Base-by-base conservation (phyloP, 2,888 invertebrate species). In the Brachycybe producta region DNA sequence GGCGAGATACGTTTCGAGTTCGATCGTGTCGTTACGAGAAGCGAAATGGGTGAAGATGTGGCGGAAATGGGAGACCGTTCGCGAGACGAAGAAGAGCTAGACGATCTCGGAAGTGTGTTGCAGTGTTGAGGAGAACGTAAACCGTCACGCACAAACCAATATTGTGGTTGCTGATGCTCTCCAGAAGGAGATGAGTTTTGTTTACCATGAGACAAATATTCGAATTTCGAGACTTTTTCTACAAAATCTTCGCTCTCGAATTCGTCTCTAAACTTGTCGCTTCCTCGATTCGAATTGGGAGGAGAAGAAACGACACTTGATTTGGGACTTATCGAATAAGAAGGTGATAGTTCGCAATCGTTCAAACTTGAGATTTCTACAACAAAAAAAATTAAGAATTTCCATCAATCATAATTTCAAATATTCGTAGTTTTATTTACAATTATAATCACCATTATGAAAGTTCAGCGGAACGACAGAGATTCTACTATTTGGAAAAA, bases 381-480 rank as follows among this genome's bases (percentile, higher is more conserved):
- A 41, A 19, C 5, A 41, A 8, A 38, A 38, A 7, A 38, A 38
- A 15, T 38, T 38, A 38, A 15, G 15, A 38, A 38, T 13, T 38
- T 8, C 11, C 32, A 13, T 38, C 7, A 8, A 13, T 13, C 38
- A 15, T 38, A 15, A 30, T 30, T 23, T 23, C 15, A 41, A 21
- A 40, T 40, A 2, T 21, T 26, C 35, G 43, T 26, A 39, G 17
- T 17, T 44, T 26, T 23, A 48, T 56, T 45, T 27, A 3, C 35
- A 15, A 35, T 8, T 15, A 5, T 35, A 19, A 45, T 54, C 55
- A 65, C 65, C 64, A 49, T 64, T 62, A 60, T 70, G 72, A 62
- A 80, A 84, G 59, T 78, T 79, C 56, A 83, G 77, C 8, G 84
- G 82, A 24, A 82, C 78, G 80, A 83, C 82, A 41, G 84, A 82